phyloP scores from a whole-genome alignment of 2,113 vertebrate genomes.

The Delphinus delphis region DNA sequence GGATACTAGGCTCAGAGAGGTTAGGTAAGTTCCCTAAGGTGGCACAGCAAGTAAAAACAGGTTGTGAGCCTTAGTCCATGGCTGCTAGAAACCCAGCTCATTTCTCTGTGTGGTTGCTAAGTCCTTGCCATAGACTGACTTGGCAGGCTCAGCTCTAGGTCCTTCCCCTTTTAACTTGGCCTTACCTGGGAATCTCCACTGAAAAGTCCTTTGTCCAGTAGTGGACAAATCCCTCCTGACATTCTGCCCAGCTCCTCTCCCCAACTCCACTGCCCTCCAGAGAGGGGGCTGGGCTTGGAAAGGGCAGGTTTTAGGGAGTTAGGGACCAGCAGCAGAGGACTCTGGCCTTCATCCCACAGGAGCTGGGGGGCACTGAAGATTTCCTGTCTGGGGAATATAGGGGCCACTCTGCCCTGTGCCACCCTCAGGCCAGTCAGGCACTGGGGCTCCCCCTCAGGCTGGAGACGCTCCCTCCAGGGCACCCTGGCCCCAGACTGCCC shows the following conservation, averaged over 20 bases:
- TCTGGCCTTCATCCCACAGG: background rate
- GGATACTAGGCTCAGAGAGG: background rate
- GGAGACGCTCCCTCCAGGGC: background rate
- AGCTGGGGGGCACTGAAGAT: background rate
- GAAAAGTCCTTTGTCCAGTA: background rate
- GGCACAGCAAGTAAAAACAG: background rate
- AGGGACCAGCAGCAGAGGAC: background rate
- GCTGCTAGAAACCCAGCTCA: background rate
- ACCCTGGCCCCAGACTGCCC: slow-evolving; percentile 63
- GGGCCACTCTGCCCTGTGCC: background rate
- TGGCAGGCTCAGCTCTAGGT: background rate
- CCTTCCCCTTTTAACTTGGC: background rate
- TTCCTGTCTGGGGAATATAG: background rate
- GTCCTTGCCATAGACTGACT: background rate
- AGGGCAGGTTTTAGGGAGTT: background rate
- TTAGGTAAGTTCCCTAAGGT: background rate
- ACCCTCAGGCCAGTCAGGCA: background rate
- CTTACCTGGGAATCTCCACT: background rate
- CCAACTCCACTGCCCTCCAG: background rate
- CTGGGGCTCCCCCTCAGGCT: background rate
- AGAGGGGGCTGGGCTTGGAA: background rate
- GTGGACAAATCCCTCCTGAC: background rate
- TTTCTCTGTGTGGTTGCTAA: background rate
- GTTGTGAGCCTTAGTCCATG: background rate
- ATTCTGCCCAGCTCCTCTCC: background rate